These are phyloP conservation scores for Sycophaga agraensis DNA, from an alignment of 1,140 invertebrate genomes.

Conservation along the genomic window DNA sequence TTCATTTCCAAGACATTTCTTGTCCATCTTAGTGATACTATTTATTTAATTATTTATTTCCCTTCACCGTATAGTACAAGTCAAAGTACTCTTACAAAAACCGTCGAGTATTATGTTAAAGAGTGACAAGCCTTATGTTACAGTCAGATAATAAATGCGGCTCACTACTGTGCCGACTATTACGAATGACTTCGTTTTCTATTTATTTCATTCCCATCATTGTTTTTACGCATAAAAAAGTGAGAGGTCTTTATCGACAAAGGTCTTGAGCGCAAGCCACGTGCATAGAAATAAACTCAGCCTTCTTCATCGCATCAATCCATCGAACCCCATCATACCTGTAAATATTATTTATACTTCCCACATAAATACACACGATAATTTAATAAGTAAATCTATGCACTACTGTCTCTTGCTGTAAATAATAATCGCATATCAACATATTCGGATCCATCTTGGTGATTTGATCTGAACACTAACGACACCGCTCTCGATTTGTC, in stretches of 20 bases:
- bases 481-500: conserved; percentile 55
- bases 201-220: background rate
- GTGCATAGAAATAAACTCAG: conserved; percentile 48
- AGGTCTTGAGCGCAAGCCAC: too few species aligned
- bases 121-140: too few species aligned
- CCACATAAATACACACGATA: conserved; percentile 43
- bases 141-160: conserved; percentile 12
- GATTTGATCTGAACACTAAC: conserved; percentile 51
- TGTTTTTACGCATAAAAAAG: background rate
- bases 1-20: conserved; percentile 2
- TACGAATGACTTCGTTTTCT: background rate
- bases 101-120: too few species aligned
- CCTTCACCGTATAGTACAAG: too few species aligned
- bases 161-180: background rate
- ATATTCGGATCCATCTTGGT: conserved; percentile 52
- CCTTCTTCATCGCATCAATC: conserved; percentile 64
- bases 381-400: conserved; percentile 59
- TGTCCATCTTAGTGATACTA: background rate
- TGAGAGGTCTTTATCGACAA: too few species aligned
- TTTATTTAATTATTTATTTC: too few species aligned
- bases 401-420: conserved; percentile 54
- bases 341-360: conserved; percentile 43
- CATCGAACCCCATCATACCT: conserved; percentile 59
- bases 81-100: too few species aligned
- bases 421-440: conserved; percentile 52